Conservation (phyloP, 1,140 invertebrate species). For the Drosophila nigrodunni region DNA sequence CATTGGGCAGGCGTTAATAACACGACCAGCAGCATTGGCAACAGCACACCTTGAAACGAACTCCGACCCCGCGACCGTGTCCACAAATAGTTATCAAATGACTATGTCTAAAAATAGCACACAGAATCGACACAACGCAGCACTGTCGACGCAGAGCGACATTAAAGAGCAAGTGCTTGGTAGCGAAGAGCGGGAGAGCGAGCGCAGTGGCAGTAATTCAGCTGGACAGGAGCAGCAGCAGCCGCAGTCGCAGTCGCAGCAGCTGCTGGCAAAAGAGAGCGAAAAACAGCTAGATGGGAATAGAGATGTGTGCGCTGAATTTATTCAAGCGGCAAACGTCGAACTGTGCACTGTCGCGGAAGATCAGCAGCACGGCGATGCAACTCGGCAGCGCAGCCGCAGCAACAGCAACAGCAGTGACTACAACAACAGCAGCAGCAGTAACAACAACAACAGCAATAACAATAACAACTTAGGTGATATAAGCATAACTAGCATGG, state of each 20-base stretch:
- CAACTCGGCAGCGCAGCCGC: slow-evolving; percentile 51
- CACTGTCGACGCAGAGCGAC: slow-evolving; percentile 29
- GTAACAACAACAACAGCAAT: slow-evolving; percentile 34
- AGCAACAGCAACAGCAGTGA: slow-evolving; percentile 44
- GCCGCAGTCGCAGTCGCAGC: slow-evolving; percentile 10
- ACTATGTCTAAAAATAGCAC: slow-evolving; percentile 82
- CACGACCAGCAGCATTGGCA: slow-evolving; percentile 34
- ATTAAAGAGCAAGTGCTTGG: slow-evolving; percentile 30
- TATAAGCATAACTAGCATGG: slow-evolving; percentile 63
- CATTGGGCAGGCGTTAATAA: slow-evolving; percentile 24
- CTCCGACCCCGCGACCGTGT: slow-evolving; percentile 77
- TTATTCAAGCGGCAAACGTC: slow-evolving; percentile 80
- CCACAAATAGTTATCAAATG: slow-evolving; percentile 84
- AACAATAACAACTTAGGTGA: slow-evolving; percentile 49
- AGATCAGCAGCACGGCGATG: slow-evolving; percentile 56
- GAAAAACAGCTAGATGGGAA: slow-evolving; percentile 13
- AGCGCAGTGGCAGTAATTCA: slow-evolving; percentile 62
- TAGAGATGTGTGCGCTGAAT: slow-evolving; percentile 30
- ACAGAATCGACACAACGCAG: slow-evolving; percentile 52
- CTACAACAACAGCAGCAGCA: slow-evolving; percentile 38
- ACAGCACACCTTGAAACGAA: slow-evolving; percentile 82
- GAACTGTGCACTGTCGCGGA: slow-evolving; percentile 61
- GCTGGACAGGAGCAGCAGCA: slow-evolving; percentile 57
- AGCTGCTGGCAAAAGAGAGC: slow-evolving; percentile 24
- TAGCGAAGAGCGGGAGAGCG: not conserved